Evolutionary conservation across 2,888 invertebrate species (phyloP).

Genomic region (Drosophila neonasuta): DNA sequence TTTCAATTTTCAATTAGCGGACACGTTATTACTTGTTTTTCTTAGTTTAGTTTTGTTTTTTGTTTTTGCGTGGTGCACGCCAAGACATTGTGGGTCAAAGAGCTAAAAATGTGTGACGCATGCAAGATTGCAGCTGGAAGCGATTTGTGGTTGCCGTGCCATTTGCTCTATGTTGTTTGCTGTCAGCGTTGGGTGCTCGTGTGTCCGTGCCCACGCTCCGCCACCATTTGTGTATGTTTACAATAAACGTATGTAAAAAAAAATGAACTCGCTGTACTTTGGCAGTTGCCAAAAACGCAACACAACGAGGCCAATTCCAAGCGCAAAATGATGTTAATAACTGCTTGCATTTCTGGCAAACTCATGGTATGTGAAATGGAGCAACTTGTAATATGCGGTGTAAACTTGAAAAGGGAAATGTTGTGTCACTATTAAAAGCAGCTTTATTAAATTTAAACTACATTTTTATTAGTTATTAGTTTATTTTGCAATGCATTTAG

Average conservation of each 20-base stretch:
- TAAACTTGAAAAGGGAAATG: background rate
- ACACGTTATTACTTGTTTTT: constrained; percentile 21
- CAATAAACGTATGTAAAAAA: constrained; percentile 14
- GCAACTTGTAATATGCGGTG: background rate
- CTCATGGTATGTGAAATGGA: constrained; percentile 25
- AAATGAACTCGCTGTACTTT: constrained; percentile 3
- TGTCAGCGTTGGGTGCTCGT: constrained; percentile 21
- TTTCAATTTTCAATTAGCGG: constrained; percentile 74
- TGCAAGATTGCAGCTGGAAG: constrained; percentile 45
- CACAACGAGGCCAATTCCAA: constrained; percentile 17
- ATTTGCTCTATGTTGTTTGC: constrained; percentile 9
- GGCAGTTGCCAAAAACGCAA: constrained; percentile 35
- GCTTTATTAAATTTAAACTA: background rate
- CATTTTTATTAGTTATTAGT: background rate
- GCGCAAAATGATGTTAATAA: constrained; percentile 34
- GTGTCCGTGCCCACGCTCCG: constrained; percentile 32
- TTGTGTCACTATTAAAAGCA: background rate
- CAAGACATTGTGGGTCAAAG: constrained; percentile 65
- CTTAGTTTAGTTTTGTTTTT: background rate
- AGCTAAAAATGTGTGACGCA: constrained; percentile 63
- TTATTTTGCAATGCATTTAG: background rate
- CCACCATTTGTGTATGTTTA: background rate
- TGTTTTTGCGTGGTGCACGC: constrained; percentile 48
- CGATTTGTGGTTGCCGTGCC: constrained; percentile 16
- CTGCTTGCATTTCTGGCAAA: constrained; percentile 34